phyloP scores from a whole-genome alignment of 2,113 vertebrate species.

The Pedetes capensis region DNA sequence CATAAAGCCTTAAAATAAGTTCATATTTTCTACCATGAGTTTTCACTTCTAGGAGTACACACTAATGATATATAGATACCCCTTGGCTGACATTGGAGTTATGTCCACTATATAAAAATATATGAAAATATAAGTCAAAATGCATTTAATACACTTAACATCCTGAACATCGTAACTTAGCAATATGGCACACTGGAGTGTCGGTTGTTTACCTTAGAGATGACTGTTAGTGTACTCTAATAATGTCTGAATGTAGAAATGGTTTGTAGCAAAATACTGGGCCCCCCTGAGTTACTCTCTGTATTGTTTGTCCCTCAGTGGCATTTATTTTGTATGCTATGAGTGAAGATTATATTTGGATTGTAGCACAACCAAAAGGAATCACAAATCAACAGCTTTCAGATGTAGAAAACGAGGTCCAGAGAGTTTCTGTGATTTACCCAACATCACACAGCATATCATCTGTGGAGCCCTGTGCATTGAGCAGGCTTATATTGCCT shows the following conservation, averaged over 20 bases:
- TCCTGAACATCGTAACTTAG: background rate
- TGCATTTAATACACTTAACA: background rate
- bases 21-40: background rate
- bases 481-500: background rate
- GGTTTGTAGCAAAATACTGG: background rate
- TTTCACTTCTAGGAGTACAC: background rate
- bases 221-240: background rate
- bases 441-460: background rate
- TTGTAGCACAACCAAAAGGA: background rate
- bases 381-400: background rate
- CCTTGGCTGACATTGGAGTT: background rate
- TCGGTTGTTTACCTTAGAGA: background rate
- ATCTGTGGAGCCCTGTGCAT: background rate
- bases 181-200: background rate
- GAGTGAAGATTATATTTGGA: background rate
- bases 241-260: background rate
- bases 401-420: background rate
- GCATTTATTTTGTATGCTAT: background rate
- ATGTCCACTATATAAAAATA: too few relatives aligned
- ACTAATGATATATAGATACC: background rate
- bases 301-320: background rate
- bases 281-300: background rate
- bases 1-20: background rate
- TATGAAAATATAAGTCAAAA: background rate
- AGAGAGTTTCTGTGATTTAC: background rate